Evolutionary conservation across 2,113 vertebrate species (phyloP).

Genomic region (Chamaetylas fuelleborni): DNA sequence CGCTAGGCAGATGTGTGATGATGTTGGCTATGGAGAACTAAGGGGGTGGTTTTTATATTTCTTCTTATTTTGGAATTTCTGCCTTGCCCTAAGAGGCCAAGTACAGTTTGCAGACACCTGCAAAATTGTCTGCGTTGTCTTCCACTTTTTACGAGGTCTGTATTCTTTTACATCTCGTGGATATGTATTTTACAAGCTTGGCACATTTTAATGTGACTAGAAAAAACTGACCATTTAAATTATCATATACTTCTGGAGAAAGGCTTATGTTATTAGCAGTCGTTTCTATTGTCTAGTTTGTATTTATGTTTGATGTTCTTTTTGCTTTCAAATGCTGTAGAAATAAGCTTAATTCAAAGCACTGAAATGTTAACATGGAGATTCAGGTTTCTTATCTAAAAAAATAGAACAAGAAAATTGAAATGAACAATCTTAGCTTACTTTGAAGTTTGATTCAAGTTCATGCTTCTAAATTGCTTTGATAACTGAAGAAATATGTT

Average conservation of each 20-base stretch:
- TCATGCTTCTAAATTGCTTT: background rate
- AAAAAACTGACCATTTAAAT: background rate
- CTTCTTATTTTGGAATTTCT: background rate
- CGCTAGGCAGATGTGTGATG: background rate
- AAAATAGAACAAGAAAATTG: background rate
- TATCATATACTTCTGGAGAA: background rate
- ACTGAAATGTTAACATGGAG: background rate
- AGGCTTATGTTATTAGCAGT: background rate
- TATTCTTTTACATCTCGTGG: background rate
- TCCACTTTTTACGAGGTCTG: background rate
- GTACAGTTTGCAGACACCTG: background rate
- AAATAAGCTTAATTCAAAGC: background rate
- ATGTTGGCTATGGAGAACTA: background rate
- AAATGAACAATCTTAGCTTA: background rate
- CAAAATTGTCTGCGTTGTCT: background rate
- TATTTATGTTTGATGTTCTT: background rate
- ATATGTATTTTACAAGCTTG: background rate
- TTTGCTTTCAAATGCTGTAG: background rate
- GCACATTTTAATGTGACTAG: background rate
- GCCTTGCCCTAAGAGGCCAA: background rate
- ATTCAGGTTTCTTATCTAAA: background rate
- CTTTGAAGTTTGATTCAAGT: background rate
- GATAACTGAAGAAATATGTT: background rate
- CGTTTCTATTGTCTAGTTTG: background rate
- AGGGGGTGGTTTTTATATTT: background rate